Evolutionary conservation across 2,888 invertebrate genomes (phyloP).

Genomic region (Chrysolina americana): DNA sequence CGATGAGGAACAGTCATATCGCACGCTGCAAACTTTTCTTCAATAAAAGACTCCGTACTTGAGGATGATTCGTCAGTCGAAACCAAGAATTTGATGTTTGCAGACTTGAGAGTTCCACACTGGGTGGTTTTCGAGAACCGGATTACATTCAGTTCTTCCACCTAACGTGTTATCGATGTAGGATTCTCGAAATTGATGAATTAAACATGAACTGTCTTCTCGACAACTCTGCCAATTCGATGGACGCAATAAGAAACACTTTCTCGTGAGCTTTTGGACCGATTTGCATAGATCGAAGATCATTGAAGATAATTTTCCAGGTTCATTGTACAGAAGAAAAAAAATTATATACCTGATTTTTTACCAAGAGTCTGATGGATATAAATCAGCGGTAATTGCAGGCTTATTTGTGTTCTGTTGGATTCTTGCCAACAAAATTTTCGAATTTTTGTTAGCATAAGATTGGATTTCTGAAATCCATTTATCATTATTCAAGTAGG

Average conservation of each 20-base stretch:
- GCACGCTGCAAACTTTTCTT: no score
- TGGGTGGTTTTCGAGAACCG: constrained; percentile 24
- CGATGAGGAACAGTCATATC: no score
- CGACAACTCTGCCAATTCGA: constrained; percentile 16
- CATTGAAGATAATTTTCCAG: constrained; percentile 3
- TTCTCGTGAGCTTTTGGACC: constrained; percentile 9
- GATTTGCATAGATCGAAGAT: constrained; percentile 13
- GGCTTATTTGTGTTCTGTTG: no score
- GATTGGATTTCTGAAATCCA: no score
- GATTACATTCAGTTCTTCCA: constrained; percentile 21
- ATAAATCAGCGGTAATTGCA: no score
- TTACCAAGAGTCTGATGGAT: no score
- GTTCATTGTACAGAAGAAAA: neutral
- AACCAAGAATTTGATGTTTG: neutral
- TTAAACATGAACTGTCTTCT: constrained; percentile 21
- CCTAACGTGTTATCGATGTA: constrained; percentile 20
- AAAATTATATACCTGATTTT: no score
- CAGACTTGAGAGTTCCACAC: neutral
- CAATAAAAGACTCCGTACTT: no score
- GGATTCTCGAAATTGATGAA: constrained; percentile 18
- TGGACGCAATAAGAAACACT: constrained; percentile 18
- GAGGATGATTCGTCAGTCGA: neutral
- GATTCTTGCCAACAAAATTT: no score
- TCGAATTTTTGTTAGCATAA: no score
- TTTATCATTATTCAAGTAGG: no score